These are phyloP conservation scores for Strix occidentalis DNA, from an alignment of 2,797 vertebrate genomes.

Conservation along the genomic window DNA sequence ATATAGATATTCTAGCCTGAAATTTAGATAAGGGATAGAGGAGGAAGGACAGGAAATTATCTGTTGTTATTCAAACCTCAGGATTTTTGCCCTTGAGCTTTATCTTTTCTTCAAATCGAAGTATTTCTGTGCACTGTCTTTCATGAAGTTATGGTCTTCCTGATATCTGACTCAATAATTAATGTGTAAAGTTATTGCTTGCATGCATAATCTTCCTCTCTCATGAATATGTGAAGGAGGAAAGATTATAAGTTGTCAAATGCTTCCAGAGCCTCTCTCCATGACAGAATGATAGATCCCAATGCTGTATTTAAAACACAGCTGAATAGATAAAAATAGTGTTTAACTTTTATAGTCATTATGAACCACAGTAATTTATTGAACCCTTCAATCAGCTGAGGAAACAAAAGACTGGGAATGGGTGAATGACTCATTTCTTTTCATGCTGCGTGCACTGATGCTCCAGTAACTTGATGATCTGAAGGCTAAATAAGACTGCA, in stretches of 20 bases:
- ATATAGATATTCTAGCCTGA: background rate
- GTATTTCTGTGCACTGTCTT: slow-evolving; percentile 29
- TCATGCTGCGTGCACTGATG: slow-evolving; percentile 70
- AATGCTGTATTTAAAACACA: slow-evolving; percentile 79
- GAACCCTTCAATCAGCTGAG: slow-evolving; percentile 82
- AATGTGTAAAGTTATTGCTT: slow-evolving; percentile 73
- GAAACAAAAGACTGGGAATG: slow-evolving; percentile 78
- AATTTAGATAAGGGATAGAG: background rate
- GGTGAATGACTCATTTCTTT: slow-evolving; percentile 78
- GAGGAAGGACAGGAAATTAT: background rate
- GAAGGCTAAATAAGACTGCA: slow-evolving; percentile 73
- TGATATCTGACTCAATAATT: slow-evolving; percentile 77
- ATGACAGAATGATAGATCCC: slow-evolving; percentile 76
- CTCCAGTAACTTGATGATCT: slow-evolving; percentile 75
- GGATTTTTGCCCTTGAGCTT: slow-evolving; percentile 38
- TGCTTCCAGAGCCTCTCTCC: slow-evolving; percentile 69
- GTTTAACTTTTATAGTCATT: slow-evolving; percentile 80
- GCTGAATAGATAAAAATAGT: slow-evolving; percentile 82
- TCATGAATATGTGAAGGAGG: slow-evolving; percentile 74
- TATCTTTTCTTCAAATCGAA: slow-evolving; percentile 27
- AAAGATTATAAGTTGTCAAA: slow-evolving; percentile 82
- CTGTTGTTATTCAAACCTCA: slow-evolving; percentile 13
- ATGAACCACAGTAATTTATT: slow-evolving; percentile 79
- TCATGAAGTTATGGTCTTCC: slow-evolving; percentile 57
- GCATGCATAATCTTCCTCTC: slow-evolving; percentile 73